A percentile compares a stretch with the other conserved stretches of the same genome.
phyloP scores from a whole-genome alignment of 2,113 vertebrate species.

The Nicator chloris region DNA sequence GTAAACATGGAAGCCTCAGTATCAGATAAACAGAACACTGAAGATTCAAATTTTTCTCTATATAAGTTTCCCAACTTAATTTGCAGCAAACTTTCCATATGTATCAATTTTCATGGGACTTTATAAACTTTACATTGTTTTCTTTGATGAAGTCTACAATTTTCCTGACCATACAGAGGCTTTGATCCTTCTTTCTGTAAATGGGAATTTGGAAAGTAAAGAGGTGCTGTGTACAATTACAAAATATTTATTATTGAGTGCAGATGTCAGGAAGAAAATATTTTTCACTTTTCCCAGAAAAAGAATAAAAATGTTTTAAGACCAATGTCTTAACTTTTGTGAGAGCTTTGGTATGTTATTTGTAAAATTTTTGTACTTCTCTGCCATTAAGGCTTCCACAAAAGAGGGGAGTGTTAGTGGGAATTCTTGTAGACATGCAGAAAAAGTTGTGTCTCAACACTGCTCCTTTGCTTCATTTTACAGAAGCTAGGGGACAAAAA shows the following conservation, averaged over 20 bases:
- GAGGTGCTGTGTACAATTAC: neutral
- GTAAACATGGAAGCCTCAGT: slow-evolving; percentile 19
- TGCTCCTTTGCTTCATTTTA: neutral
- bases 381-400: neutral
- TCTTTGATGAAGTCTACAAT: neutral
- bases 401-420: fast-evolving
- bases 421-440: neutral
- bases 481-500: neutral
- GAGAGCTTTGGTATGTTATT: neutral
- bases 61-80: neutral
- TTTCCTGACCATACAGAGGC: neutral
- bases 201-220: neutral
- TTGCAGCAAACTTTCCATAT: neutral
- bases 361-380: neutral
- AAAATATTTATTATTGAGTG: neutral
- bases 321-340: neutral
- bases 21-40: neutral
- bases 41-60: neutral
- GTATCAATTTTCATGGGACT: neutral
- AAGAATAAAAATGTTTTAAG: neutral
- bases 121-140: neutral
- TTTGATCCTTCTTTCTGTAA: neutral
- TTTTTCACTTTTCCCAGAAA: neutral
- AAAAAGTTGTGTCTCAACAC: neutral
- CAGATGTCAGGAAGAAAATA: neutral